Percentiles rank a stretch among this genome's conserved stretches.
phyloP scores from a whole-genome alignment of 2,113 vertebrate species.

The Hydropotes inermis region DNA sequence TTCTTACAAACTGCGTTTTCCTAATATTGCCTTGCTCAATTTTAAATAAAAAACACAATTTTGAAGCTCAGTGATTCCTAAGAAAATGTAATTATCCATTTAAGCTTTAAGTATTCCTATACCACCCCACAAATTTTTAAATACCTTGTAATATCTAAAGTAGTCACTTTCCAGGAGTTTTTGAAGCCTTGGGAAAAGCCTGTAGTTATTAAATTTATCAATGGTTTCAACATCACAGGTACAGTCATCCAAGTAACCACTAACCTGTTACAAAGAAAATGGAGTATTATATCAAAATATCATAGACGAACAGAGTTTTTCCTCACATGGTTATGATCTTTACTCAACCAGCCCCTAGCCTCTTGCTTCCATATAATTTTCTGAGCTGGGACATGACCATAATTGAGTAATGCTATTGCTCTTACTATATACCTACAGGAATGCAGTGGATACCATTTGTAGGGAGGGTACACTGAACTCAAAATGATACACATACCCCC shows the following conservation, averaged over 20 bases:
- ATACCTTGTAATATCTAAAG: slow-evolving; percentile 96
- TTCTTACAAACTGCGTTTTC: not conserved
- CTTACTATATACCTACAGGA: not conserved
- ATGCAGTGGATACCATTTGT: not conserved
- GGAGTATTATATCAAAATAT: not conserved
- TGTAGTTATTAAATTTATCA: slow-evolving; percentile 91
- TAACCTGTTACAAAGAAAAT: slow-evolving; percentile 81
- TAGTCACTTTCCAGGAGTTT: slow-evolving; percentile 90
- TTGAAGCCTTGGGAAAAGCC: slow-evolving; percentile 90
- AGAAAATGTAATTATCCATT: not conserved
- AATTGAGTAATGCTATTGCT: not conserved
- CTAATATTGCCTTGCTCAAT: not conserved
- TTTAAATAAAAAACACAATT: not conserved
- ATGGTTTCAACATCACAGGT: slow-evolving; percentile 95
- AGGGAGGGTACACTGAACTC: not conserved
- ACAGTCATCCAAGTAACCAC: slow-evolving; percentile 93
- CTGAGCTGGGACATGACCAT: not conserved
- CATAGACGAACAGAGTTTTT: not conserved
- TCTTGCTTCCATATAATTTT: not conserved
- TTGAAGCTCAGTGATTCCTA: not conserved
- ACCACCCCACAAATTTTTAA: not conserved
- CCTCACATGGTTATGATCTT: not conserved
- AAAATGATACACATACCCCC: not conserved
- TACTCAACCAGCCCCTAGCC: not conserved
- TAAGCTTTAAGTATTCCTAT: not conserved